These are phyloP conservation scores for Scomber colias DNA, from an alignment of 2,113 vertebrate species.

Conservation along the genomic window DNA sequence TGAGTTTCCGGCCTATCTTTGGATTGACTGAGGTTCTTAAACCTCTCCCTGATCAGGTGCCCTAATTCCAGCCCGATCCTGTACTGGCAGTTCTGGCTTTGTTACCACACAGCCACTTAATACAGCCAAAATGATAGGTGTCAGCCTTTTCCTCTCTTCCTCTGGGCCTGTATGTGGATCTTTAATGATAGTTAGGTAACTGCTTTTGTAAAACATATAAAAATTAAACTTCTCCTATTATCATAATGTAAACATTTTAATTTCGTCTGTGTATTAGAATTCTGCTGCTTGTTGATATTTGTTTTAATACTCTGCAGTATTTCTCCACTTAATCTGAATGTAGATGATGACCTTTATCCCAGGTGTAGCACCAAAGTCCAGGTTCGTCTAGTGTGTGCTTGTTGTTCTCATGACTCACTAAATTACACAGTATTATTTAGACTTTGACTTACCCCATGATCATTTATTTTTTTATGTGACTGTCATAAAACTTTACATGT, in stretches of 20 bases:
- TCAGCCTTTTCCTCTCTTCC: not conserved
- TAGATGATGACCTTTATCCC: not conserved
- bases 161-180: constrained; percentile 3
- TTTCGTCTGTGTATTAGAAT: not conserved
- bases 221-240: not conserved
- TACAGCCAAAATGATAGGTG: not conserved
- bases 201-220: not conserved
- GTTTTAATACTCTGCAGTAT: not conserved
- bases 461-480: not conserved
- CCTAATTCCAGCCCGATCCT: constrained; percentile 42
- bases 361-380: constrained; percentile 50
- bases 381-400: constrained; percentile 10
- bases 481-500: no score
- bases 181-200: constrained; percentile 1
- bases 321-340: not conserved
- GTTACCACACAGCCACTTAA: constrained; percentile 37
- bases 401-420: not conserved
- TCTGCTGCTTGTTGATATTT: not conserved
- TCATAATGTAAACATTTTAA: not conserved
- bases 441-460: constrained; percentile 5
- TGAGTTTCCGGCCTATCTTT: constrained; percentile 15
- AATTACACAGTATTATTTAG: not conserved
- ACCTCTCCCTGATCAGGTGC: constrained; percentile 43
- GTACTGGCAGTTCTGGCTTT: not conserved
- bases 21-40: constrained; percentile 25